Conservation (phyloP, 2,113 vertebrate species). For the Anas platyrhynchos region DNA sequence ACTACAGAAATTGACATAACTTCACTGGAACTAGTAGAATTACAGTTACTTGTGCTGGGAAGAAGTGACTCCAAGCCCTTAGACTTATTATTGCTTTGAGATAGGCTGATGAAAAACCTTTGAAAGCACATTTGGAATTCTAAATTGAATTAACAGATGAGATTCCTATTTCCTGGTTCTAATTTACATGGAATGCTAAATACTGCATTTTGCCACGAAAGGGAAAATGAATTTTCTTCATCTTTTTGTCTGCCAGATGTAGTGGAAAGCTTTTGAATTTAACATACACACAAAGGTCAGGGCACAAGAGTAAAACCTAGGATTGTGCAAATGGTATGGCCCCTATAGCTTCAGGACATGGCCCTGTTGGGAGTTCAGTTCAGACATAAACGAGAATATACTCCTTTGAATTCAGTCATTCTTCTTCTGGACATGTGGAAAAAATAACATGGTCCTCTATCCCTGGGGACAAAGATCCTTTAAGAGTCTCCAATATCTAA, state of each 20-base stretch:
- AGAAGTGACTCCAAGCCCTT: not conserved
- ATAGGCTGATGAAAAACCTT: not conserved
- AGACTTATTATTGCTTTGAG: not conserved
- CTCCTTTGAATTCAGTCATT: slow-evolving; percentile 55
- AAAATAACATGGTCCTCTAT: not conserved
- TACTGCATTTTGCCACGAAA: not conserved
- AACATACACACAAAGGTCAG: slow-evolving; percentile 48
- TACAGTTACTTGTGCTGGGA: not conserved
- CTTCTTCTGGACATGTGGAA: slow-evolving; percentile 50
- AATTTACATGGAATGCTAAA: slow-evolving; percentile 63
- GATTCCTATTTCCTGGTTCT: slow-evolving; percentile 47
- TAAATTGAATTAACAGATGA: slow-evolving; percentile 32
- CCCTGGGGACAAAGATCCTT: slow-evolving; percentile 35
- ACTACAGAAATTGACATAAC: not conserved
- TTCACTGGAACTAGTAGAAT: not conserved
- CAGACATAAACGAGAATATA: slow-evolving; percentile 37
- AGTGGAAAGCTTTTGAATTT: slow-evolving; percentile 55
- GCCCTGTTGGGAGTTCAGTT: slow-evolving; percentile 40
- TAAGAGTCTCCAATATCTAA: slow-evolving; percentile 24
- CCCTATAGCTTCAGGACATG: slow-evolving; percentile 58
- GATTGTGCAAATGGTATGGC: slow-evolving; percentile 28
- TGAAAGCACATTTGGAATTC: slow-evolving; percentile 23
- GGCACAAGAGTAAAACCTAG: not conserved
- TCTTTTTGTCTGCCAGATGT: slow-evolving; percentile 56
- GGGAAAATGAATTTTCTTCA: slow-evolving; percentile 45